phyloP scores from a whole-genome alignment of 1,140 invertebrate genomes.

The Drosophila quadrilineata region DNA sequence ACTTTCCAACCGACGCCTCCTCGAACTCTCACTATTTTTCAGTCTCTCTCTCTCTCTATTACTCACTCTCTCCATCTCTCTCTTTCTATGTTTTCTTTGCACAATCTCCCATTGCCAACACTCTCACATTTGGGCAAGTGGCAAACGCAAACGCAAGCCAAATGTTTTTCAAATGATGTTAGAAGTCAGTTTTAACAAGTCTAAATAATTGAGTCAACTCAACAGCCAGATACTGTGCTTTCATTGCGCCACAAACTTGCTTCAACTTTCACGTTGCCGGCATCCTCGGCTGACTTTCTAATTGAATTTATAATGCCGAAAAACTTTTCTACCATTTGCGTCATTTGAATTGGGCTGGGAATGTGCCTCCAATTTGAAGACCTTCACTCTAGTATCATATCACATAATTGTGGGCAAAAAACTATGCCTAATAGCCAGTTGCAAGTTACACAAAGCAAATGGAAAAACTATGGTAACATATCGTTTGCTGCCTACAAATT shows the following conservation, averaged over 20 bases:
- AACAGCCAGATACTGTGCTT: neutral
- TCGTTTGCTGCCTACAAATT: constrained; percentile 45
- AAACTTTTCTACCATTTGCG: neutral
- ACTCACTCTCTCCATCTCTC: no score
- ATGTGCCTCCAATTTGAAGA: neutral
- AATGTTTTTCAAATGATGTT: constrained; percentile 8
- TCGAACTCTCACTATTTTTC: no score
- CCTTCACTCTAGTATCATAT: neutral
- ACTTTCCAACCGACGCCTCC: no score
- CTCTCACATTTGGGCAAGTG: constrained; percentile 40
- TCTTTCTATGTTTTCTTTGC: constrained; percentile 2
- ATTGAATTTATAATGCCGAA: neutral
- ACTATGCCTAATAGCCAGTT: neutral
- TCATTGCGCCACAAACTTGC: no score
- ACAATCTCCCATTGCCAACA: constrained; percentile 10
- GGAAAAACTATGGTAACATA: constrained; percentile 24
- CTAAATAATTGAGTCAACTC: neutral
- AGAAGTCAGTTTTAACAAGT: constrained; percentile 6
- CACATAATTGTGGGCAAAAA: neutral
- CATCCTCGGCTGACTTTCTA: no score
- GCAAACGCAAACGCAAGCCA: neutral
- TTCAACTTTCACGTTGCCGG: no score
- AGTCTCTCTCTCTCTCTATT: no score
- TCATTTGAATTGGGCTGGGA: neutral
- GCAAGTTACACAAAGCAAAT: constrained; percentile 3